Percentiles rank a stretch among this genome's conserved stretches.
Evolutionary conservation across 1,140 invertebrate species (phyloP).

Genomic region (Neuroterus valhalla): DNA sequence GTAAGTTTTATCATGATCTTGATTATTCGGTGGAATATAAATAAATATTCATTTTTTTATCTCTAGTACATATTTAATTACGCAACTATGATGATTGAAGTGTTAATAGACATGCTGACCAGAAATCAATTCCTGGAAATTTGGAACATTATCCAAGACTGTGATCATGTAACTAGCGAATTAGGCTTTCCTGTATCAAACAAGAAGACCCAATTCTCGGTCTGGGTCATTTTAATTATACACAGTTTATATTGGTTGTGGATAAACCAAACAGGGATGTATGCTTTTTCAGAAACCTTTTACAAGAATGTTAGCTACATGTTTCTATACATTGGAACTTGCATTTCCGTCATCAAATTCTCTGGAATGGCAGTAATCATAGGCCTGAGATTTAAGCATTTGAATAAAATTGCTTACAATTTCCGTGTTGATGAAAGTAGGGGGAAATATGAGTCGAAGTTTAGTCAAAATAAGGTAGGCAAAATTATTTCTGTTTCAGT

Average conservation of each 20-base stretch:
- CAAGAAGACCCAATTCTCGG: constrained; percentile 37
- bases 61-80: constrained; percentile 62
- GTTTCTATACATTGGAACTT: constrained; percentile 57
- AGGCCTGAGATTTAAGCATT: constrained; percentile 61
- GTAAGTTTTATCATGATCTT: constrained; percentile 43
- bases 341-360: constrained; percentile 59
- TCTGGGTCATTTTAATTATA: constrained; percentile 48
- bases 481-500: background rate
- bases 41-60: background rate
- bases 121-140: constrained; percentile 50
- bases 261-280: constrained; percentile 61
- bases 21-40: no score
- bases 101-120: constrained; percentile 40
- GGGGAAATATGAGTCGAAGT: background rate
- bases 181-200: constrained; percentile 60
- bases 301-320: constrained; percentile 61
- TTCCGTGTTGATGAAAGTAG: background rate
- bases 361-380: constrained; percentile 55
- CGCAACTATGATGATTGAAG: constrained; percentile 44
- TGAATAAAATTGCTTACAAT: constrained; percentile 54
- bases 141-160: constrained; percentile 66
- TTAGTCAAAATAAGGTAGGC: background rate
- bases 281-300: constrained; percentile 58
- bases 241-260: constrained; percentile 52
- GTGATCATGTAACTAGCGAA: constrained; percentile 54